Evolutionary conservation across 2,113 vertebrate species (phyloP).

Genomic region (Ceyx melanurus): DNA sequence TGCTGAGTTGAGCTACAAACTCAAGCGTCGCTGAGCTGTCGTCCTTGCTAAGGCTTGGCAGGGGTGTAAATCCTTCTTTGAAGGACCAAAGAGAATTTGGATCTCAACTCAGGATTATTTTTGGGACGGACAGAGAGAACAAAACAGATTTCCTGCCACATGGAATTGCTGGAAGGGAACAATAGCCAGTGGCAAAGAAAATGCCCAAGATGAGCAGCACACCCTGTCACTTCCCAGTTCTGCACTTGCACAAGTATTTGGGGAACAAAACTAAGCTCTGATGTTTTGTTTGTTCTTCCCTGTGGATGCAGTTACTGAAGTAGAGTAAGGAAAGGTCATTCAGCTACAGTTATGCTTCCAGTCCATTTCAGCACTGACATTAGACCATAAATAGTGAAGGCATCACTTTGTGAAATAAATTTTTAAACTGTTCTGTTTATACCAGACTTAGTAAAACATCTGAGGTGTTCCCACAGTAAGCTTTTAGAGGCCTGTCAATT

Average conservation of each 20-base stretch:
- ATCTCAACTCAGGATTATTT: neutral
- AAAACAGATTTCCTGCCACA: slow-evolving; percentile 2
- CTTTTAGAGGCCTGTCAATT: neutral
- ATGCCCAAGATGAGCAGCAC: neutral
- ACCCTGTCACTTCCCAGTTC: neutral
- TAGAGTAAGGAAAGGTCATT: slow-evolving; percentile 20
- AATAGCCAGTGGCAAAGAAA: neutral
- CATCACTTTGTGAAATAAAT: slow-evolving; percentile 38
- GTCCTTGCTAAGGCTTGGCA: neutral
- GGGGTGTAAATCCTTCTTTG: neutral
- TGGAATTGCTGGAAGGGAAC: neutral
- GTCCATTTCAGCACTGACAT: slow-evolving; percentile 39
- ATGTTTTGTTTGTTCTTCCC: neutral
- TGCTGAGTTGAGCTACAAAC: accelerated
- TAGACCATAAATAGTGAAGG: slow-evolving; percentile 25
- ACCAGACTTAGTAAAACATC: slow-evolving; percentile 2
- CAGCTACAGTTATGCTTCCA: neutral
- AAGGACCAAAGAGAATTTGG: neutral
- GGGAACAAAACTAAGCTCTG: neutral
- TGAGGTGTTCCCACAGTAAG: neutral
- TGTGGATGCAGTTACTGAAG: neutral
- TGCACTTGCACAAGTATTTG: neutral
- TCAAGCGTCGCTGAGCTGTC: accelerated
- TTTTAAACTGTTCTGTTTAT: slow-evolving; percentile 38
- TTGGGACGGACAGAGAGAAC: neutral